Percentiles rank a stretch among this genome's conserved stretches.
phyloP scores from a whole-genome alignment of 2,113 vertebrate genomes.

The Rhabdomys dilectus region DNA sequence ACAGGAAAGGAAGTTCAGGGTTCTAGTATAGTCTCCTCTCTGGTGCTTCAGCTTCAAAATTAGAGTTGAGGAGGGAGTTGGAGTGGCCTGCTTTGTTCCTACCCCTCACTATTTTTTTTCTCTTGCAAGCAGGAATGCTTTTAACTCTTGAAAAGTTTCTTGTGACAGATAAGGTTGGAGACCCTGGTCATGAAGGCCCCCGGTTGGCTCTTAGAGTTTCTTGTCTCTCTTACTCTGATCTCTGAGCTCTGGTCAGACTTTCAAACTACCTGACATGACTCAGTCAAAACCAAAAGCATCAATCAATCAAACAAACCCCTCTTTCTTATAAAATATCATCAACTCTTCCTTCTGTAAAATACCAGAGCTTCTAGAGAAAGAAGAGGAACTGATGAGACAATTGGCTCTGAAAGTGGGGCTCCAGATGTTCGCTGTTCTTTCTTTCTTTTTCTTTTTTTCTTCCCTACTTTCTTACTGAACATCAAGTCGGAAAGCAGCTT shows the following conservation, averaged over 20 bases:
- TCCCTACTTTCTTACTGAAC: constrained; percentile 24
- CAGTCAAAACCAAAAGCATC: not conserved
- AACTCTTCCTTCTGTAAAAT: not conserved
- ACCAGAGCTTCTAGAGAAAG: not conserved
- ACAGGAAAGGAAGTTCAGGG: not conserved
- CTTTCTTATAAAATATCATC: not conserved
- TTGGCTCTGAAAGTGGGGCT: constrained; percentile 60
- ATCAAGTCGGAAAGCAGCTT: constrained; percentile 70
- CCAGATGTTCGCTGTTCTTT: constrained; percentile 60
- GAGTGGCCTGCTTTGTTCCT: not conserved
- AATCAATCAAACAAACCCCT: not conserved
- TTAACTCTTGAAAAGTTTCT: not conserved
- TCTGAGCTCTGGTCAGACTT: not conserved
- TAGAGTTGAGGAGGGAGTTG: too few relatives aligned
- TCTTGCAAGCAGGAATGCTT: not conserved
- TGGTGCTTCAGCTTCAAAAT: not conserved
- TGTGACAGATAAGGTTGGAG: not conserved
- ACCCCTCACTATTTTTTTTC: not conserved
- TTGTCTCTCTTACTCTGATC: too few relatives aligned
- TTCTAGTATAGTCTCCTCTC: not conserved
- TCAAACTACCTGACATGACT: not conserved
- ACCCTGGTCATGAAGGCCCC: accelerated
- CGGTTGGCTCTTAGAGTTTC: not conserved
- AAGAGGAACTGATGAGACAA: not conserved
- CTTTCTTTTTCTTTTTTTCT: not conserved